Evolutionary conservation across 2,797 vertebrate species (phyloP), one percentile per base, ranked within the genome.

Genomic region (Alosa sapidissima): DNA sequence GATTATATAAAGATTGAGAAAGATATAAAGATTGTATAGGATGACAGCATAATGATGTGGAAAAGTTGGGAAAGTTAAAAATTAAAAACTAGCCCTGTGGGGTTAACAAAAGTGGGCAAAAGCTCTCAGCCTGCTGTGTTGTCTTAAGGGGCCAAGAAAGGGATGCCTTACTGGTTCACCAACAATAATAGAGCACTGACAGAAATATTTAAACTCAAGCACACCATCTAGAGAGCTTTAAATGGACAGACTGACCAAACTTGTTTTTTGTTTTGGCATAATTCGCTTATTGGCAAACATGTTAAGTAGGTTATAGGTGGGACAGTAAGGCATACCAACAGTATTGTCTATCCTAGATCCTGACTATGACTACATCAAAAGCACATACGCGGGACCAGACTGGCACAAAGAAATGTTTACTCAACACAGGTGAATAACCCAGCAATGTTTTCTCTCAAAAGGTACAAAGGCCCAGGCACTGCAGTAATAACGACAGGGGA

Each of bases 91-190:
- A 78, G 47, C 16, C 72, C 41, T 62, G 58, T 62, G 58, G n/a
- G 45, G 45, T 78, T 60, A 78, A 75, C 45, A 5, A 5, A 47
- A 78, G 41, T 45, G 19, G 36, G 72, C 72, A 78, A 36, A 45
- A 14, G 41, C 19, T 47, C 36, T 21, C 72, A 81, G 3, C 41
- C 14, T 89, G 85, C 81, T 82, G 88, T 88, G 84, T 49, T 82
- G 72, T 28, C 84, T 55, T 82, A 65, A 0, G 41, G 54, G 83
- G 83, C 81, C 81, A 83, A 83, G 36, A 11, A 41, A 82, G 85
- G 36, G 84, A 88, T 84, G 84, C 88, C 88, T 91, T 91, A 89
- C 84, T 91, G 86, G 89, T 93, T 86, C 83, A 88, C 88, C 24
- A 81, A n/a, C 81, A 88, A 49, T 58, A 87, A 88, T 84, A 85